Evolutionary conservation across 2,113 vertebrate genomes (phyloP), one percentile per base, ranked within the genome.

Genomic region (Scopus umbretta): DNA sequence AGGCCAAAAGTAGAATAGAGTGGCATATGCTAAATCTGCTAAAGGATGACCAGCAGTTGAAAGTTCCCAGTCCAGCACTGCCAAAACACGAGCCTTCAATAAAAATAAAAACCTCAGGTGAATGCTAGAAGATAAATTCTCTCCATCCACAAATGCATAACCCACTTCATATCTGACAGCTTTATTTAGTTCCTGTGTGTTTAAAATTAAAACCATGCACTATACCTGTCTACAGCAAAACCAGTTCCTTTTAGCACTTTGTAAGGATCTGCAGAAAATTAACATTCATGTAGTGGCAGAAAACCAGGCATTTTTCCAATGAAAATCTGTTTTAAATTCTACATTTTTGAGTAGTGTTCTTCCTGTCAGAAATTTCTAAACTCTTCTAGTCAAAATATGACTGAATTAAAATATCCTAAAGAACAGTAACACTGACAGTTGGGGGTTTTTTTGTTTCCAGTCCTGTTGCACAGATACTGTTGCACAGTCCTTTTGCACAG

Each of bases 11-110:
- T 98, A 98, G 92, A 98, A 98, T 47, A 98, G 38, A 50, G 97
- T 94, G 75, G 98, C 96, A 78, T 99, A 98, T 25, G 98, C 98
- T 66, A 99, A 92, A 94, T 99, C 99, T 74, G 98, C 98, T 78
- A 99, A 82, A n/a, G 99, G 99, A 92, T 99, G 99, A 20, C 99
- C 99, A 49, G 98, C 97, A 88, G 99, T 99, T 20, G 99, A 99
- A 87, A 99, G 98, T 82, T 99, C 99, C 99, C 99, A 99, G 95
- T 99, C 99, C 94, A 99, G 91, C 29, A 99, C 98, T 8, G 99
- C 99, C 34, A 99, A 90, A 65, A 99, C 98, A 80, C 98, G 98
- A 45, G 98, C 98, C 99, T 98, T 98, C 58, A 82, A 96, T 36
- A 78, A 97, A 94, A 98, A 88, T 21, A 53, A 90, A 92, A 93